Evolutionary conservation across 64 coral and sea anemone species (phyloP).

Genomic region (Dendrophyllia cribrosa): DNA sequence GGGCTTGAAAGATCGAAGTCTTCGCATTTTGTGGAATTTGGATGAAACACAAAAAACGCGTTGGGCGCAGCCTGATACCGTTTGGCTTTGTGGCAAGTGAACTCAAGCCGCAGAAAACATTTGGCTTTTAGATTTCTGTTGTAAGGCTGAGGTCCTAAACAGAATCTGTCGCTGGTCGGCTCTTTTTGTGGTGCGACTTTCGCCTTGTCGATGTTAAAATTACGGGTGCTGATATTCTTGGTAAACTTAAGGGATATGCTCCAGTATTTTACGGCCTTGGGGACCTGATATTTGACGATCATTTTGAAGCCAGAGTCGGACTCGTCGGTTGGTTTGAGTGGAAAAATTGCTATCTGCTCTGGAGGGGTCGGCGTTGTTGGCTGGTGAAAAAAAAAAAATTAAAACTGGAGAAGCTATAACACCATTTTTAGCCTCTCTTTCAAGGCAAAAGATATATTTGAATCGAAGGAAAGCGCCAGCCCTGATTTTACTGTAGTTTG

Average conservation of each 20-base stretch:
- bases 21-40: neutral
- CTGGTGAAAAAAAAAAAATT: neutral
- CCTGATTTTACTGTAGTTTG: no score
- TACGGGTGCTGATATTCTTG: slow-evolving; percentile 12
- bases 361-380: neutral
- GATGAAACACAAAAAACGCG: neutral
- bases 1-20: neutral
- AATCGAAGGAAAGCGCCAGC: no score
- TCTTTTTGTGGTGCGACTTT: neutral
- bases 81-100: neutral
- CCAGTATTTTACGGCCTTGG: slow-evolving; percentile 9
- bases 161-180: neutral
- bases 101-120: neutral
- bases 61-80: neutral
- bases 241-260: slow-evolving; percentile 14
- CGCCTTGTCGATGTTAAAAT: slow-evolving; percentile 15
- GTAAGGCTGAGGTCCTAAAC: neutral
- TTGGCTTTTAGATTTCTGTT: slow-evolving; percentile 1
- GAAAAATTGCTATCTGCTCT: neutral
- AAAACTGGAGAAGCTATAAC: neutral
- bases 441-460: no score
- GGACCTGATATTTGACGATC: neutral
- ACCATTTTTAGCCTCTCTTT: no score
- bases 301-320: slow-evolving; percentile 29
- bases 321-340: slow-evolving; percentile 8